These are phyloP conservation scores for Lytechinus pictus DNA, from an alignment of 35 echinoderm and acorn worm genomes.

Conservation along the genomic window DNA sequence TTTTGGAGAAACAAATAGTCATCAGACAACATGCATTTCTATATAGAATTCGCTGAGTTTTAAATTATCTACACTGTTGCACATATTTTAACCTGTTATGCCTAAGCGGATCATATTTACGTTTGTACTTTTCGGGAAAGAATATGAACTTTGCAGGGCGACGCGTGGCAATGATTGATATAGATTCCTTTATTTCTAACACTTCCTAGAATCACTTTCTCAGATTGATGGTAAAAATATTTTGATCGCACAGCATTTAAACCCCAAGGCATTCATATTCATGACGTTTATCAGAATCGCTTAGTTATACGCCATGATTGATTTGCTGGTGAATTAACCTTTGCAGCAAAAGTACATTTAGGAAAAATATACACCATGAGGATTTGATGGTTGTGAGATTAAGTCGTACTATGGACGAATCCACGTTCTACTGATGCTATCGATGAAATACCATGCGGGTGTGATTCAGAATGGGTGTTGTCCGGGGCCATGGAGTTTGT, in stretches of 20 bases:
- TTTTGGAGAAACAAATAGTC: background rate
- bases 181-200: background rate
- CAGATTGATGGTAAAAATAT: background rate
- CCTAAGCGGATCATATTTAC: background rate
- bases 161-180: background rate
- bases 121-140: background rate
- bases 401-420: background rate
- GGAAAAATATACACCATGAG: background rate
- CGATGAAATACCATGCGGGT: background rate
- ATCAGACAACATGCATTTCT: background rate
- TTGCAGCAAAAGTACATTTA: background rate
- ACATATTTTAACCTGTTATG: background rate
- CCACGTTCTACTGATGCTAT: background rate
- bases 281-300: background rate
- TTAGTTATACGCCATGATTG: background rate
- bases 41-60: background rate
- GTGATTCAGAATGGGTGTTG: background rate
- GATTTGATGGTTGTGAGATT: background rate
- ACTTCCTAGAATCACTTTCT: background rate
- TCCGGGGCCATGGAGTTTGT: background rate
- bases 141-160: background rate
- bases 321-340: background rate
- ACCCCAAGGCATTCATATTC: background rate
- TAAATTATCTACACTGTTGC: background rate
- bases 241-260: background rate